Percentiles rank a stretch among this genome's conserved stretches.
phyloP scores from a whole-genome alignment of 2,888 invertebrate genomes.

The Horisme vitalbata region DNA sequence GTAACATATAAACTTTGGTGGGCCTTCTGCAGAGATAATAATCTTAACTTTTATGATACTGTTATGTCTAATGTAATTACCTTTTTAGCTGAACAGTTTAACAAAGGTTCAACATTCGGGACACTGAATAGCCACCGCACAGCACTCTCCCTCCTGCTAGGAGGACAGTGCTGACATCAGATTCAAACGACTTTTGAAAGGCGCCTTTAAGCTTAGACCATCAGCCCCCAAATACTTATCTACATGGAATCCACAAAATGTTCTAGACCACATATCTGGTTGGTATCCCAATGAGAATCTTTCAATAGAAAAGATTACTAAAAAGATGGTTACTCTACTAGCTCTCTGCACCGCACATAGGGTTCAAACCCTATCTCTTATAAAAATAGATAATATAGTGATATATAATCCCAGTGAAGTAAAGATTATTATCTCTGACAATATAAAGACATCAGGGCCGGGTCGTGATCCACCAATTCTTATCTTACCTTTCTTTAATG shows the following conservation, averaged over 20 bases:
- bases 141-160: not conserved
- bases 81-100: slow-evolving; percentile 7
- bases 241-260: slow-evolving; percentile 14
- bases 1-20: slow-evolving; percentile 4
- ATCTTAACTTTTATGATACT: not conserved
- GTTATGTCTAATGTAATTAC: not conserved
- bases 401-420: not conserved
- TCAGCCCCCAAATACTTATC: slow-evolving; percentile 4
- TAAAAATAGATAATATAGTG: not conserved
- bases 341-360: slow-evolving; percentile 12
- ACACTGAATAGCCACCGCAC: not conserved
- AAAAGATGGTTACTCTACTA: slow-evolving; percentile 5
- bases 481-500: not conserved
- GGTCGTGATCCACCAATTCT: not conserved
- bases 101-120: slow-evolving; percentile 1
- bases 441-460: not conserved
- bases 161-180: not conserved
- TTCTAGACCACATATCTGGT: slow-evolving; percentile 1
- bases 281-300: slow-evolving; percentile 6
- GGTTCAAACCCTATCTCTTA: slow-evolving; percentile 7
- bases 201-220: slow-evolving; percentile 8
- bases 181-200: slow-evolving; percentile 12
- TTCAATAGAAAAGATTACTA: slow-evolving; percentile 2
- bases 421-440: not conserved
- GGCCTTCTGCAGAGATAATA: not conserved